These are phyloP conservation scores for Coelopa frigida DNA, from an alignment of 1,140 invertebrate genomes.

Conservation along the genomic window DNA sequence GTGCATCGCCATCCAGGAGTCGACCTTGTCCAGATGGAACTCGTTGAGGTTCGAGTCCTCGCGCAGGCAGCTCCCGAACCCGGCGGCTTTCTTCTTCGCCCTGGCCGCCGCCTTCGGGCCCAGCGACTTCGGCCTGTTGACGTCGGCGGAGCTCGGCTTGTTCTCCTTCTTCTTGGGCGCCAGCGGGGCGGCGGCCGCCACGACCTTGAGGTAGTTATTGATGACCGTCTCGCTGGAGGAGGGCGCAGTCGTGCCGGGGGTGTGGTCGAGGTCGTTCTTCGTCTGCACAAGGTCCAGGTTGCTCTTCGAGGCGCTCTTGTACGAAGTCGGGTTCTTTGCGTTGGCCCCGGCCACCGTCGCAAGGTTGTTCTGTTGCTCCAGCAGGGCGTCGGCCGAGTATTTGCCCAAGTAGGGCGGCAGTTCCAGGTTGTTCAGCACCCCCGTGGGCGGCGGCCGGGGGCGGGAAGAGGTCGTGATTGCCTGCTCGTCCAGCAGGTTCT, in stretches of 20 bases:
- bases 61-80: slow-evolving; percentile 27
- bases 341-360: slow-evolving; percentile 29
- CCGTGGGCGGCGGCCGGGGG: no score
- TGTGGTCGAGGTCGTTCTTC: slow-evolving; percentile 10
- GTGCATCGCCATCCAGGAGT: slow-evolving; percentile 40
- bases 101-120: slow-evolving; percentile 1
- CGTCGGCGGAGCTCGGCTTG: slow-evolving; percentile 25
- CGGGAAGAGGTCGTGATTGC: slow-evolving; percentile 5
- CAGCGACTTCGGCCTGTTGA: background rate
- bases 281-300: slow-evolving; percentile 6
- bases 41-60: slow-evolving; percentile 39
- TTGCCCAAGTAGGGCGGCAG: slow-evolving; percentile 32
- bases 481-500: slow-evolving; percentile 13
- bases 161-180: slow-evolving; percentile 39
- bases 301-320: background rate
- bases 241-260: background rate
- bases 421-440: slow-evolving; percentile 28
- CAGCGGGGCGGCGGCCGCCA: slow-evolving; percentile 18
- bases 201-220: slow-evolving; percentile 38
- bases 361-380: slow-evolving; percentile 37
- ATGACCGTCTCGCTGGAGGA: slow-evolving; percentile 28
- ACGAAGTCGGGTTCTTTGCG: slow-evolving; percentile 9
- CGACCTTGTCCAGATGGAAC: slow-evolving; percentile 43
- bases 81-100: slow-evolving; percentile 29
- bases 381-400: slow-evolving; percentile 14